Conservation (phyloP, 2,113 vertebrate species). For the Hippopotamus amphibius region DNA sequence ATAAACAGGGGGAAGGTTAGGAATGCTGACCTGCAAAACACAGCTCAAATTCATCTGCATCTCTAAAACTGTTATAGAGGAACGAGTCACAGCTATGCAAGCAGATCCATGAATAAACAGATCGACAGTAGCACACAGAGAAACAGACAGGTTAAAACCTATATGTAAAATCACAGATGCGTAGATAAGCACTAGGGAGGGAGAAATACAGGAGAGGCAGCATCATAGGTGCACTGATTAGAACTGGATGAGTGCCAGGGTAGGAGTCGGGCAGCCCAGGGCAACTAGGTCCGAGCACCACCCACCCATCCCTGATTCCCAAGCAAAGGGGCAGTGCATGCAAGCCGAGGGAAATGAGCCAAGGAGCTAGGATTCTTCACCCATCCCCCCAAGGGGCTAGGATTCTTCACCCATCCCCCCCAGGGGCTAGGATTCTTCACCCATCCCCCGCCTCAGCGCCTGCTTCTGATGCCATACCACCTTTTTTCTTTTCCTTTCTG, state of each 20-base stretch:
- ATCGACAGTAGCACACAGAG: not conserved
- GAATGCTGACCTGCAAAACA: not conserved
- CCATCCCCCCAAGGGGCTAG: constrained; percentile 23
- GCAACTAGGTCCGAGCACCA: not conserved
- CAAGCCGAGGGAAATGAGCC: not conserved
- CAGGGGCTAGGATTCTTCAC: not conserved
- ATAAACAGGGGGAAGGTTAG: not conserved
- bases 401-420: constrained; percentile 34
- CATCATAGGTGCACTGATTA: constrained; percentile 42
- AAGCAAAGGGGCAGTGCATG: not conserved
- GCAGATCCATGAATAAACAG: not conserved
- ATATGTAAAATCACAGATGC: not conserved
- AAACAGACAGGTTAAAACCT: not conserved
- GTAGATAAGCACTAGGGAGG: not conserved
- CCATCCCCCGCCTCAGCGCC: constrained; percentile 61
- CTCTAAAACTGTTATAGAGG: not conserved
- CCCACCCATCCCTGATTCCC: not conserved
- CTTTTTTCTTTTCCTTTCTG: not conserved
- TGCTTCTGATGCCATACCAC: not conserved
- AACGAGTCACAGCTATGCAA: constrained; percentile 13
- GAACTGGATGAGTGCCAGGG: constrained; percentile 23
- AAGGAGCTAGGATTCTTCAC: not conserved
- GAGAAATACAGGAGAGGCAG: not conserved
- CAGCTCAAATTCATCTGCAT: not conserved
- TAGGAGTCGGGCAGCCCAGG: not conserved